These are phyloP conservation scores for Ruditapes philippinarum DNA, from an alignment of 1,140 invertebrate species.

Conservation along the genomic window DNA sequence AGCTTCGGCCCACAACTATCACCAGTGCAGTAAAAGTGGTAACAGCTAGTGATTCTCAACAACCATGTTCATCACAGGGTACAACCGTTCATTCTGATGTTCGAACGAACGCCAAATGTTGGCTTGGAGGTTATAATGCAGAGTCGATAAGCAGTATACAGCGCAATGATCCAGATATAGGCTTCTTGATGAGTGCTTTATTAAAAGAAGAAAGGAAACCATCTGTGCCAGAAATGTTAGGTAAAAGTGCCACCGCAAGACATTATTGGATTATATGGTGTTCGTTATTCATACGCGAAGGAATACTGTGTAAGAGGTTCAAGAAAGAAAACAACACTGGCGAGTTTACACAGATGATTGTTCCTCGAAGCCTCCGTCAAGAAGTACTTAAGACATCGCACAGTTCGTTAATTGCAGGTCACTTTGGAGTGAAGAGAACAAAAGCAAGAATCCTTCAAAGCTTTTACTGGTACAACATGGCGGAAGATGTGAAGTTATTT, in stretches of 20 bases:
- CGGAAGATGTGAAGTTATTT: background rate
- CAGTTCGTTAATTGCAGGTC: background rate
- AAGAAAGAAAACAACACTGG: background rate
- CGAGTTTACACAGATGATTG: background rate
- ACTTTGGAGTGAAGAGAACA: conserved; percentile 7
- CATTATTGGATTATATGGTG: background rate
- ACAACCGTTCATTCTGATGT: too few species aligned
- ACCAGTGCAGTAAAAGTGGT: too few species aligned
- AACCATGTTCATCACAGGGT: too few species aligned
- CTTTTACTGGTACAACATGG: conserved; percentile 3
- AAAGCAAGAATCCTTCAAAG: background rate
- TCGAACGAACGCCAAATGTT: background rate
- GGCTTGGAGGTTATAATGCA: background rate
- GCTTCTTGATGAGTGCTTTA: background rate
- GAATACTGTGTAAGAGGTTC: background rate
- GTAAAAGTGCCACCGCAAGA: background rate
- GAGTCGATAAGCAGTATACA: background rate
- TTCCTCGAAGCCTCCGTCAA: background rate
- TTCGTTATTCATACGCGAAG: background rate
- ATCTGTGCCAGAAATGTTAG: background rate
- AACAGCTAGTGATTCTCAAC: too few species aligned
- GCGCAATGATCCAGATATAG: background rate
- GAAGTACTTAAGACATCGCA: background rate
- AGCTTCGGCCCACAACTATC: too few species aligned
- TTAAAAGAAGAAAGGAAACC: background rate